Conservation (phyloP, 2,113 vertebrate species). For the Cynocephalus volans region DNA sequence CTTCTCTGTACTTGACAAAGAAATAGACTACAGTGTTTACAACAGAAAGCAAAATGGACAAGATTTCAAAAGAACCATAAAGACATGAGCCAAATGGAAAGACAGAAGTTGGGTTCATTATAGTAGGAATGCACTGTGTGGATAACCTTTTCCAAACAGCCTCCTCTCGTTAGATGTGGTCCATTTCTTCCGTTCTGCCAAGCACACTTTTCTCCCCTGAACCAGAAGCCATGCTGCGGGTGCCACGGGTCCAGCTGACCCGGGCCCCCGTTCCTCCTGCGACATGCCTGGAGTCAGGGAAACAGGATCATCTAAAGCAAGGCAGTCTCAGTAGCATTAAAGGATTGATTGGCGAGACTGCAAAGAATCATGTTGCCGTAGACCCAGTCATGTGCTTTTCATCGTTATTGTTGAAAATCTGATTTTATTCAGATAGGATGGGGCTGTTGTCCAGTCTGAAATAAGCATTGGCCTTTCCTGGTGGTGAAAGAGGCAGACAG, state of each 20-base stretch:
- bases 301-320: neutral
- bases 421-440: neutral
- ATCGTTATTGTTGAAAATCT: neutral
- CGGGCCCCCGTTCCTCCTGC: neutral
- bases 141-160: neutral
- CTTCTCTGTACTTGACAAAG: neutral
- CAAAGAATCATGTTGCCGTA: neutral
- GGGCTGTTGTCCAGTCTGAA: fast-evolving
- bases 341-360: neutral
- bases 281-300: neutral
- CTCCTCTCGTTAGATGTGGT: neutral
- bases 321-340: neutral
- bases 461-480: neutral
- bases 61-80: neutral
- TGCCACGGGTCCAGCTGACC: too few relatives aligned
- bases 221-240: fast-evolving
- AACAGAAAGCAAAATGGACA: neutral
- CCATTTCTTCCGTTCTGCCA: neutral
- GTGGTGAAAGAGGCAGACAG: too few relatives aligned
- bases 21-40: neutral
- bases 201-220: neutral
- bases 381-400: neutral
- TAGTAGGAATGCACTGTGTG: neutral
- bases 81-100: neutral
- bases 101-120: neutral